A percentile compares a stretch with the other conserved stretches of the same genome.
phyloP scores from a whole-genome alignment of 30 jellyfish, hydroid and myxozoan species.

The Aurelia aurita region DNA sequence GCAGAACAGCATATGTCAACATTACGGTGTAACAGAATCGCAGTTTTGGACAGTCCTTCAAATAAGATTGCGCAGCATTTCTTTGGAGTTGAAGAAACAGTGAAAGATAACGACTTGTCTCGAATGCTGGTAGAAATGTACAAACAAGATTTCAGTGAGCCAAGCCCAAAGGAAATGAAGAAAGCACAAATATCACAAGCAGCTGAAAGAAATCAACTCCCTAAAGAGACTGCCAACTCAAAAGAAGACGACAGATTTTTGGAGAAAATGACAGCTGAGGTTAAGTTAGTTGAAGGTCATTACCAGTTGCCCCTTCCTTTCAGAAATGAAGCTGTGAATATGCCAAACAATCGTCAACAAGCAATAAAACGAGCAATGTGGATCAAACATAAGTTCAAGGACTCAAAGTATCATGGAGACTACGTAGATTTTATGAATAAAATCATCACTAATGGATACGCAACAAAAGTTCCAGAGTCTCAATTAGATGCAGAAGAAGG shows the following conservation, averaged over 20 bases:
- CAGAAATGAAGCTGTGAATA: slow-evolving; percentile 2
- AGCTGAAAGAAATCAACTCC: background rate
- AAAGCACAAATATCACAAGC: background rate
- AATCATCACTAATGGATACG: slow-evolving; percentile 4
- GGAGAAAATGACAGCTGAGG: slow-evolving; percentile 10
- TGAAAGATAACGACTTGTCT: slow-evolving; percentile 2
- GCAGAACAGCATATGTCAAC: background rate
- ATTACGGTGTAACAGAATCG: background rate
- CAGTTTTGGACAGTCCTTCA: background rate
- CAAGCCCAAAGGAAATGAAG: slow-evolving; percentile 16
- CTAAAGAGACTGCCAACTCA: slow-evolving; percentile 15
- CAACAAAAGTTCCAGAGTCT: background rate
- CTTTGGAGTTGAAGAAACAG: slow-evolving; percentile 23
- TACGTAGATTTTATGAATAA: slow-evolving; percentile 10
- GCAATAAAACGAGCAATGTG: slow-evolving; percentile 29
- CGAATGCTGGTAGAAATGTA: slow-evolving; percentile 10
- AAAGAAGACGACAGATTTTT: slow-evolving; percentile 19
- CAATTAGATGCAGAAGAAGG: slow-evolving; percentile 35
- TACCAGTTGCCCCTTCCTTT: slow-evolving; percentile 35
- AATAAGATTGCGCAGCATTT: slow-evolving; percentile 1
- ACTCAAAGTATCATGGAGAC: slow-evolving; percentile 13
- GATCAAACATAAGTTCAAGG: slow-evolving; percentile 4
- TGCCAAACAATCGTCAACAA: slow-evolving; percentile 34
- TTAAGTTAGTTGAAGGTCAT: background rate
- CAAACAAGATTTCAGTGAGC: slow-evolving; percentile 15